Conservation (phyloP, 2,888 invertebrate genomes). For the Melieria picta region DNA sequence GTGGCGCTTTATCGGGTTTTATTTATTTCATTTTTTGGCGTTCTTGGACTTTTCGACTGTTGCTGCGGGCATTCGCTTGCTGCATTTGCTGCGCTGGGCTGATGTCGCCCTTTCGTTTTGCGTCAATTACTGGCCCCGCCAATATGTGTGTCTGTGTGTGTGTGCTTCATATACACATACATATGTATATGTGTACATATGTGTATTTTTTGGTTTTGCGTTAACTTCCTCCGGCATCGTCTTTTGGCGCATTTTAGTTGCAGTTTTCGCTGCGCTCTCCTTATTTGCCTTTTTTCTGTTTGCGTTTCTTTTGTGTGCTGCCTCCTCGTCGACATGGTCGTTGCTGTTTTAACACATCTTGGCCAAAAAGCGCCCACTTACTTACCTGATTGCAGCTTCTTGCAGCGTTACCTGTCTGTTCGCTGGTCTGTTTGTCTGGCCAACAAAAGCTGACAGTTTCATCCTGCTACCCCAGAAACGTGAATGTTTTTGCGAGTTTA, state of each 20-base stretch:
- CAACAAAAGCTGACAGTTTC: not conserved
- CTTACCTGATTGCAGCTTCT: too few species aligned
- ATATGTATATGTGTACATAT: not conserved
- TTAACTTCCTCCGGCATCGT: not conserved
- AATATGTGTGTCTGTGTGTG: not conserved
- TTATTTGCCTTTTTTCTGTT: too few species aligned
- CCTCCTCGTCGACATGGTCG: too few species aligned
- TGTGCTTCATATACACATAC: not conserved
- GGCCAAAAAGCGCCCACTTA: too few species aligned
- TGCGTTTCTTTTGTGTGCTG: too few species aligned
- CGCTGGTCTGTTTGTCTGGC: too few species aligned
- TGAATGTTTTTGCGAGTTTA: not conserved
- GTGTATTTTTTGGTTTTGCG: not conserved
- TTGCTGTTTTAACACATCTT: too few species aligned
- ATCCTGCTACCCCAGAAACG: slow-evolving; percentile 26
- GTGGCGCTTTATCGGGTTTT: not conserved
- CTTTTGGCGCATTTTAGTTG: not conserved
- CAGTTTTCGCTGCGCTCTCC: too few species aligned
- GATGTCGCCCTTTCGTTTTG: not conserved
- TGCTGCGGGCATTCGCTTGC: not conserved
- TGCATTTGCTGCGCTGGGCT: not conserved
- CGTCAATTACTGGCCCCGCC: not conserved
- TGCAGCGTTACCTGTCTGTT: too few species aligned
- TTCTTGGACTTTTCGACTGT: not conserved
- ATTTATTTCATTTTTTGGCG: not conserved